Percentiles rank a stretch among this genome's conserved stretches.
These are phyloP conservation scores for Ephestia elutella DNA, from an alignment of 1,140 invertebrate species.

Conservation along the genomic window DNA sequence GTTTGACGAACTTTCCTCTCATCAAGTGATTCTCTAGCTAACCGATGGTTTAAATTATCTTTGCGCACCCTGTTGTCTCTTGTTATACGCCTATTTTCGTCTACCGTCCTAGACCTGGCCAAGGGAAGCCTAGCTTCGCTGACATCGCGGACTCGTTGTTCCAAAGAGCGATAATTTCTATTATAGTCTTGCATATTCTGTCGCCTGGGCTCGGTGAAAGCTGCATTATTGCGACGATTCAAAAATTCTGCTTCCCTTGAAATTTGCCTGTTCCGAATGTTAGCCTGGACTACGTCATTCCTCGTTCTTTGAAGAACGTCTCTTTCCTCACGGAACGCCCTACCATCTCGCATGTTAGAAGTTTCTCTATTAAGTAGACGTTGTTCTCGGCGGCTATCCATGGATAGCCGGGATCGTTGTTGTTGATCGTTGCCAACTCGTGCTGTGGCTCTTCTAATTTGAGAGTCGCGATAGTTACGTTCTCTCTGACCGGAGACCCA, in stretches of 20 bases:
- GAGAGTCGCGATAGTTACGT: background rate
- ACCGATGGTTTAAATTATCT: background rate
- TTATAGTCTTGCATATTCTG: no score
- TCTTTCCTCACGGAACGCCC: background rate
- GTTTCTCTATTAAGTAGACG: background rate
- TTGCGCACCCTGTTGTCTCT: background rate
- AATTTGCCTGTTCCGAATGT: background rate
- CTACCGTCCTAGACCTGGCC: background rate
- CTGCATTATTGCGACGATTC: no score
- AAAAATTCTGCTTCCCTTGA: background rate
- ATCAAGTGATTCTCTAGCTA: background rate
- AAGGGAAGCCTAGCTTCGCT: background rate
- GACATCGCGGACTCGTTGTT: background rate
- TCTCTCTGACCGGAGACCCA: background rate
- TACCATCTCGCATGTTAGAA: background rate
- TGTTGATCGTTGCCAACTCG: background rate
- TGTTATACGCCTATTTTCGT: background rate
- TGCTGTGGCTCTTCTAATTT: background rate
- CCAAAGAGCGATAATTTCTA: background rate
- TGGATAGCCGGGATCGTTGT: background rate
- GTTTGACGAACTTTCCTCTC: background rate
- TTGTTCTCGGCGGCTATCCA: background rate
- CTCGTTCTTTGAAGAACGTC: background rate
- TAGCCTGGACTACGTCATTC: background rate
- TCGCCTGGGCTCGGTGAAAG: no score